phyloP scores from a whole-genome alignment of 1,140 invertebrate species.

The Danaus plexippus region DNA sequence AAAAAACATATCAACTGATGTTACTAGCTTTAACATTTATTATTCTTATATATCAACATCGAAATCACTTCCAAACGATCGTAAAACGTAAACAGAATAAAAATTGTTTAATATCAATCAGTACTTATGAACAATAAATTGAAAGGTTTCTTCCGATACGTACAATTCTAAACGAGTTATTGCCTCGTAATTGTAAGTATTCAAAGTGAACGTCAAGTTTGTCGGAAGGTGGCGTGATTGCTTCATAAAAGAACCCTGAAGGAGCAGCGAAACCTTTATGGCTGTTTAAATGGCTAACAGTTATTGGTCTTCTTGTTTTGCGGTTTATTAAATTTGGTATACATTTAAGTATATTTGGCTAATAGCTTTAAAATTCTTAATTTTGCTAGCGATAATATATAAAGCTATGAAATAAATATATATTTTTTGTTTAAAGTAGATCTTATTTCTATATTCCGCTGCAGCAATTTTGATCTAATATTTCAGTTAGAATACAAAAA shows the following conservation, averaged over 20 bases:
- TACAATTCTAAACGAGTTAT: slow-evolving; percentile 43
- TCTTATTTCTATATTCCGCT: too few relatives aligned
- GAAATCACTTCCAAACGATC: too few relatives aligned
- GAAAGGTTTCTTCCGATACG: too few relatives aligned
- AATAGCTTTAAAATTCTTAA: too few relatives aligned
- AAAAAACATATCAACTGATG: too few relatives aligned
- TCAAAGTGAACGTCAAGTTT: slow-evolving; percentile 43
- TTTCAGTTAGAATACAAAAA: too few relatives aligned
- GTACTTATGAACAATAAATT: slow-evolving; percentile 1
- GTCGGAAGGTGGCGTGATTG: slow-evolving; percentile 36
- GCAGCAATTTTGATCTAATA: too few relatives aligned
- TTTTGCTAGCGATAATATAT: too few relatives aligned
- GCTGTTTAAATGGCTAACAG: slow-evolving; percentile 21
- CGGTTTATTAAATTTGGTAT: slow-evolving; percentile 15
- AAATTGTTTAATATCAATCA: slow-evolving; percentile 5
- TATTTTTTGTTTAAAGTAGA: too few relatives aligned
- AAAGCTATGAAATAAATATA: too few relatives aligned
- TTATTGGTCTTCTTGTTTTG: slow-evolving; percentile 17
- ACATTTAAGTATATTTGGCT: slow-evolving; percentile 1
- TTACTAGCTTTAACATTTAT: too few relatives aligned
- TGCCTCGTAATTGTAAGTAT: slow-evolving; percentile 43
- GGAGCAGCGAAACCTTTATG: slow-evolving; percentile 20
- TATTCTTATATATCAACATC: too few relatives aligned
- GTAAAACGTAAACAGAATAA: slow-evolving; percentile 8
- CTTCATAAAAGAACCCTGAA: slow-evolving; percentile 38